These are phyloP conservation scores for Drosophila azteca DNA, from an alignment of 1,140 invertebrate species.

Conservation along the genomic window DNA sequence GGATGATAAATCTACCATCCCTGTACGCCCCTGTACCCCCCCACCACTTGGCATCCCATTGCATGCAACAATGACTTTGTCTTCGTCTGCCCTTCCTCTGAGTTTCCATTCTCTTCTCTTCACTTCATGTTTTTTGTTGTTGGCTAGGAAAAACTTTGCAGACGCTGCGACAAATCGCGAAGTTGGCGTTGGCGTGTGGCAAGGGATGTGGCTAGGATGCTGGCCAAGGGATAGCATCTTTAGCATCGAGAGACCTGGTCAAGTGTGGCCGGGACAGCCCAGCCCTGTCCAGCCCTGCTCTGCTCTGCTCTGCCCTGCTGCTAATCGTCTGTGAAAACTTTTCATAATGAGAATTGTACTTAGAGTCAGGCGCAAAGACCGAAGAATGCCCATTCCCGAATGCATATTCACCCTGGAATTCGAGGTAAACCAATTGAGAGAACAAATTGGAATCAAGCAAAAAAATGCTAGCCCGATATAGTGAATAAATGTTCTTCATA, in stretches of 20 bases:
- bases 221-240: conserved; percentile 13
- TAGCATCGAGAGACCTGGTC: conserved; percentile 50
- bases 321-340: conserved; percentile 71
- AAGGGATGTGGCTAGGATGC: background rate
- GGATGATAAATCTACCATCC: conserved; percentile 73
- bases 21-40: background rate
- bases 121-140: conserved; percentile 22
- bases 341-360: conserved; percentile 67
- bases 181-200: conserved; percentile 23
- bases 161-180: conserved; percentile 74
- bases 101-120: conserved; percentile 7
- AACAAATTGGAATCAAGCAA: no score
- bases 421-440: no score
- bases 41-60: no score
- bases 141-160: conserved; percentile 66
- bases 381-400: background rate
- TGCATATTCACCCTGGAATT: no score
- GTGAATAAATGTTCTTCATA: no score
- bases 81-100: background rate
- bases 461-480: no score
- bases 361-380: conserved; percentile 29
- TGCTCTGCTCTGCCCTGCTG: background rate
- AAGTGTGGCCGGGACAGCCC: conserved; percentile 31
- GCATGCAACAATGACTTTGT: conserved; percentile 26
- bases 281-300: background rate